Evolutionary conservation across 2,113 vertebrate species (phyloP), one percentile per base, ranked within the genome.

Genomic region (Chloropsis hardwickii): DNA sequence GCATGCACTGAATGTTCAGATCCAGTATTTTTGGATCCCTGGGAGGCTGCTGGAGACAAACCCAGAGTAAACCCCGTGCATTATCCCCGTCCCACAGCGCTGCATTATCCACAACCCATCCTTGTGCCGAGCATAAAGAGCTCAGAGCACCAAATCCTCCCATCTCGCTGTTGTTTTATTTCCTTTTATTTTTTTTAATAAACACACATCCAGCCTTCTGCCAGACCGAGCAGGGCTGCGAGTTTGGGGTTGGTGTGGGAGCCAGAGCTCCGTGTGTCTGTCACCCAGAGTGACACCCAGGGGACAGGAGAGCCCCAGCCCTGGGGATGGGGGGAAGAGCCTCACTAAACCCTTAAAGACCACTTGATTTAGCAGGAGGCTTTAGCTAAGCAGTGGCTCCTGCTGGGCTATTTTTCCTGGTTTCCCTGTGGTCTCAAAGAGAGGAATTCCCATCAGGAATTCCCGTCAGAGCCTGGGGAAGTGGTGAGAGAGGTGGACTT

Each of bases 281-380:
- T 84, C 78, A 56, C 87, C 77, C 5, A 0, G 44, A 87, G 81
- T 37, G 51, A 67, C 61, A 84, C 86, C 70, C 89, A 3, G 57
- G 93, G 95, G 89, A 94, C 13, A 6, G 70, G 10, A 57, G 67
- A 60, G 81, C 72, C 47, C n/a, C 27, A 47, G 94, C 94, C 94
- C 92, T 17, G 91, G 92, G 64, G 92, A 67, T 1, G 27, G 24
- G 25, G 51, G 80, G 35, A 84, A 94, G 89, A 95, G 89, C 84
- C 45, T 86, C 39, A 1, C 91, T 95, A 95, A 96, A 97, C 77
- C 96, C 76, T 94, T 95, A 92, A 95, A 95, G 81, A 94, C 61
- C 77, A 54, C 70, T 85, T 61, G 54, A 87, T 94, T 95, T 47
- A 94, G 80, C 73, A 53, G 91, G 3, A 8, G 78, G 95, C 89